These are phyloP conservation scores for Buphagus erythrorhynchus DNA, from an alignment of 2,797 vertebrate species.

Conservation along the genomic window DNA sequence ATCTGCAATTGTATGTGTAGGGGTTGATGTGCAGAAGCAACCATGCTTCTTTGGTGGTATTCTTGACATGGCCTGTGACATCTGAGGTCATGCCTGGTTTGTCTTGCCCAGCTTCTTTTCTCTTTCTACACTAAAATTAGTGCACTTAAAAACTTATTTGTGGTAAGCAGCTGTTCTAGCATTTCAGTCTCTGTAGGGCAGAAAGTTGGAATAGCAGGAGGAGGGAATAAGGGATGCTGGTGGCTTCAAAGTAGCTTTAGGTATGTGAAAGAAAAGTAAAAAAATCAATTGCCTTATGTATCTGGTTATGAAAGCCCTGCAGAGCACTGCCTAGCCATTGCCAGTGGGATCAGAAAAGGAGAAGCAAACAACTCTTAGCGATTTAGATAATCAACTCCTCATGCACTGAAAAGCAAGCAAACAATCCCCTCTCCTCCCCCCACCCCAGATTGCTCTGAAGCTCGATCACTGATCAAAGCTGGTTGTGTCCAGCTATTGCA, in stretches of 20 bases:
- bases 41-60: background rate
- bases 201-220: background rate
- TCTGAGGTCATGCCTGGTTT: background rate
- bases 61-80: background rate
- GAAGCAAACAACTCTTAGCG: background rate
- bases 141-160: constrained; percentile 6
- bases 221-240: background rate
- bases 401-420: constrained; percentile 65
- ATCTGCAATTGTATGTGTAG: fast-evolving
- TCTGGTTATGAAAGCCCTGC: background rate
- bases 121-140: constrained; percentile 50
- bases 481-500: constrained; percentile 22
- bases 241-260: background rate
- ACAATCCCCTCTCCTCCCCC: background rate
- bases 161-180: constrained; percentile 32
- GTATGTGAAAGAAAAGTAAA: constrained; percentile 15
- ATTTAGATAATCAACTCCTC: constrained; percentile 63
- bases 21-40: background rate
- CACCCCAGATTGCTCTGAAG: constrained; percentile 56
- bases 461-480: constrained; percentile 81
- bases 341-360: background rate
- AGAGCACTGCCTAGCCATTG: background rate
- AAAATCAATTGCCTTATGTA: background rate
- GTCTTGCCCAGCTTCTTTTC: background rate
- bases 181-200: background rate